Evolutionary conservation across 2,888 invertebrate genomes (phyloP), one percentile per base, ranked within the genome.

Genomic region (Gymnosoma rotundatum): DNA sequence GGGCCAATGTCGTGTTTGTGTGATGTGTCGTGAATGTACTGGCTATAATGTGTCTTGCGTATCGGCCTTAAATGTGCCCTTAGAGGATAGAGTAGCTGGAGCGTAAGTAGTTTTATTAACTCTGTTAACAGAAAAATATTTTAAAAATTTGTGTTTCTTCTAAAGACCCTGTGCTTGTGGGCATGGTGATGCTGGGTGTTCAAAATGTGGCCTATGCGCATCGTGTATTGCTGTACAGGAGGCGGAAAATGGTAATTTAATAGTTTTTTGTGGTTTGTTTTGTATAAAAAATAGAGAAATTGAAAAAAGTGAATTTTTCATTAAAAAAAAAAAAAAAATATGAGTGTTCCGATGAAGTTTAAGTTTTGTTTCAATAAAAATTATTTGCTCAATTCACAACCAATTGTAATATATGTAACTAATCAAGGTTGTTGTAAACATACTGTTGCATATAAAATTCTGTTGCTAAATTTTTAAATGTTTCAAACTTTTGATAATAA

Each of bases 121-220:
- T 18, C 1, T 52, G n/a, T 52, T n/a, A 12, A 3, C 8, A 25
- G 2, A 21, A 61, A 52, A 14, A 32, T 10, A 25, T 61, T 32
- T 52, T 52, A 56, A 12, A 16, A 52, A 38, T 52, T 54, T 58
- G 25, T 2, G 50, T 60, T 61, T 3, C 36, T 25, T 72, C 50
- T 14, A 12, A 87, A 98, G 98, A 89, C 96, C 96, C 88, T 99
- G 98, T 92, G 98, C 98, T 0, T 99, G 98, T 93, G 98, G 98
- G 3, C 96, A 97, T 90, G 99, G 98, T 0, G 98, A 98, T 91
- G 96, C 98, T 73, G 98, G 98, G 0, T 99, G 98, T 90, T 95
- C 96, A 1, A 95, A 96, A 85, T 99, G 99, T 92, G 98, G 99
- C 3, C 95, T 97, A 48, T 99, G 99, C 91, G 94, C 97, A 56